These are phyloP conservation scores for Rhopalosiphum maidis DNA, from an alignment of 1,140 invertebrate genomes.

Conservation along the genomic window DNA sequence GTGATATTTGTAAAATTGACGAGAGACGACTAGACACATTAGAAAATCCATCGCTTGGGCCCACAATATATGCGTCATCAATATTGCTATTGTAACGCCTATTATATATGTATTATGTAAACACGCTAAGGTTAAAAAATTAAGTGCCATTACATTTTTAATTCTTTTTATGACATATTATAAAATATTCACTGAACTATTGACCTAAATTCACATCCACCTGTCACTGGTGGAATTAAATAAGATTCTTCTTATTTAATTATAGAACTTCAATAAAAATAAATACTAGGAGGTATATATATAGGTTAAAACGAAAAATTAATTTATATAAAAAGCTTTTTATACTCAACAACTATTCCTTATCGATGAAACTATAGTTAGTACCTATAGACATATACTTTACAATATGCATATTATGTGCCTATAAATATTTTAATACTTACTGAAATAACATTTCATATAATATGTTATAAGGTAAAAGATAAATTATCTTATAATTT, in stretches of 20 bases:
- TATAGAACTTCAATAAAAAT: not conserved
- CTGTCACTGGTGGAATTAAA: not conserved
- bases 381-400: too few relatives aligned
- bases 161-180: not conserved
- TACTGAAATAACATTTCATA: too few relatives aligned
- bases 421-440: too few relatives aligned
- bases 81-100: not conserved
- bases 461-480: not conserved
- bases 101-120: not conserved
- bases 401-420: too few relatives aligned
- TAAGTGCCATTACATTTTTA: not conserved
- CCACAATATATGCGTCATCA: not conserved
- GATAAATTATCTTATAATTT: too few relatives aligned
- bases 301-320: not conserved
- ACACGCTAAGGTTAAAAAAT: not conserved
- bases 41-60: not conserved
- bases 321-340: not conserved
- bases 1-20: not conserved
- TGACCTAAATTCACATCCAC: not conserved
- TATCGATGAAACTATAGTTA: too few relatives aligned
- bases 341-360: too few relatives aligned
- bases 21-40: not conserved
- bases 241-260: not conserved
- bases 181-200: not conserved
- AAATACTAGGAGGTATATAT: not conserved